These are phyloP conservation scores for Cyaniris semiargus DNA, from an alignment of 2,888 invertebrate species.

Conservation along the genomic window DNA sequence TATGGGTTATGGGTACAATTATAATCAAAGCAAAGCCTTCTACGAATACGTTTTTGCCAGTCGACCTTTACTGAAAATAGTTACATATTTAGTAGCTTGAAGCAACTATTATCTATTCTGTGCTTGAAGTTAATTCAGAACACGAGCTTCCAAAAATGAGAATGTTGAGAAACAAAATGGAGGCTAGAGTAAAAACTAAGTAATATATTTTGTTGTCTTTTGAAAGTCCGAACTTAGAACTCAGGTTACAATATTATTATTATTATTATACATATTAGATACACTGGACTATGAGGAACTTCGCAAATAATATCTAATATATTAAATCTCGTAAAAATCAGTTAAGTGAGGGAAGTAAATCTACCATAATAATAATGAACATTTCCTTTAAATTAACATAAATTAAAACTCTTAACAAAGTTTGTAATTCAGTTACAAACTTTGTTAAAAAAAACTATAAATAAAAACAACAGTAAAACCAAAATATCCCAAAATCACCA, in stretches of 20 bases:
- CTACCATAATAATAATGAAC: no score
- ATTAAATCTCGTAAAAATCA: no score
- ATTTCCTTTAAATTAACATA: not conserved
- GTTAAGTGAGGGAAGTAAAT: no score
- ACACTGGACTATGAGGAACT: no score
- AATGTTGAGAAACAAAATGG: no score
- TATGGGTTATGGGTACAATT: conserved; percentile 20
- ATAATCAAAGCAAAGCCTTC: conserved; percentile 12
- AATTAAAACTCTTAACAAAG: not conserved
- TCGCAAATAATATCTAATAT: no score
- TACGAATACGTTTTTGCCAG: conserved; percentile 17
- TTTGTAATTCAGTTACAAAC: not conserved
- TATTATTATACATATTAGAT: no score
- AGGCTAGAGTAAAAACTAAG: no score
- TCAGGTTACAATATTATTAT: no score
- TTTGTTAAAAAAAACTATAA: not conserved
- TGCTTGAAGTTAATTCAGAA: not conserved
- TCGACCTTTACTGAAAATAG: not conserved
- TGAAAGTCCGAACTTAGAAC: no score
- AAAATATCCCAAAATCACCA: conserved; percentile 32
- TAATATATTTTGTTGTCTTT: no score
- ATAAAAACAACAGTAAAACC: not conserved
- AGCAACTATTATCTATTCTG: no score
- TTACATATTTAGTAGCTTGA: not conserved
- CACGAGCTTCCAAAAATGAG: not conserved